phyloP scores from a whole-genome alignment of 1,140 invertebrate genomes.

The Leptinotarsa lineolata region DNA sequence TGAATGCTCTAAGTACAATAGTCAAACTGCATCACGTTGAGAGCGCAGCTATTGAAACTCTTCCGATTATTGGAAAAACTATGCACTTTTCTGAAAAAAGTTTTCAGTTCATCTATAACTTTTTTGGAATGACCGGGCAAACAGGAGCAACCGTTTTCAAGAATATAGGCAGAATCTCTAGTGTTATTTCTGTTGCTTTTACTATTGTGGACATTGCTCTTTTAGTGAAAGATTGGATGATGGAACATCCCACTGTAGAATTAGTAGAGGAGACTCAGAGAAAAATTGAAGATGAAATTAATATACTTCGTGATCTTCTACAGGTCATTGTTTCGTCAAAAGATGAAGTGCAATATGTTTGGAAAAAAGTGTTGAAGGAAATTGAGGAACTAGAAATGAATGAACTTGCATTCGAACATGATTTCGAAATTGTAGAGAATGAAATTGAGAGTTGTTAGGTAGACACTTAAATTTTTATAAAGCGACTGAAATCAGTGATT shows the following conservation, averaged over 20 bases:
- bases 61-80: conserved; percentile 38
- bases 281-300: conserved; percentile 33
- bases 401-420: conserved; percentile 31
- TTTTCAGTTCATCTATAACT: conserved; percentile 37
- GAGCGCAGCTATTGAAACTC: conserved; percentile 31
- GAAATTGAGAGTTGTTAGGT: conserved; percentile 15
- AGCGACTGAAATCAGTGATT: too few relatives aligned
- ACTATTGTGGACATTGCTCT: conserved; percentile 34
- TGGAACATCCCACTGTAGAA: conserved; percentile 37
- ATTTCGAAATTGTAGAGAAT: conserved; percentile 36
- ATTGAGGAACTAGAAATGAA: conserved; percentile 34
- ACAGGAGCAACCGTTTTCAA: conserved; percentile 18
- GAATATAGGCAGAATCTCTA: conserved; percentile 33
- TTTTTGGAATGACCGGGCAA: conserved; percentile 37
- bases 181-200: conserved; percentile 35
- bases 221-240: conserved; percentile 36
- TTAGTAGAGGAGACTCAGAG: conserved; percentile 31
- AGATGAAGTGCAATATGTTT: conserved; percentile 24
- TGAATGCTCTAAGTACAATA: conserved; percentile 32
- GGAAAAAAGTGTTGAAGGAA: conserved; percentile 31
- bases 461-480: too few relatives aligned
- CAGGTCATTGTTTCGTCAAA: conserved; percentile 27
- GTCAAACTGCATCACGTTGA: conserved; percentile 36
- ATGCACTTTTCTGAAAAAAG: conserved; percentile 39
- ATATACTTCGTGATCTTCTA: conserved; percentile 30